Base-by-base conservation (phyloP, 2,888 invertebrate species). In the Scaptomyza cyrtandrae region DNA sequence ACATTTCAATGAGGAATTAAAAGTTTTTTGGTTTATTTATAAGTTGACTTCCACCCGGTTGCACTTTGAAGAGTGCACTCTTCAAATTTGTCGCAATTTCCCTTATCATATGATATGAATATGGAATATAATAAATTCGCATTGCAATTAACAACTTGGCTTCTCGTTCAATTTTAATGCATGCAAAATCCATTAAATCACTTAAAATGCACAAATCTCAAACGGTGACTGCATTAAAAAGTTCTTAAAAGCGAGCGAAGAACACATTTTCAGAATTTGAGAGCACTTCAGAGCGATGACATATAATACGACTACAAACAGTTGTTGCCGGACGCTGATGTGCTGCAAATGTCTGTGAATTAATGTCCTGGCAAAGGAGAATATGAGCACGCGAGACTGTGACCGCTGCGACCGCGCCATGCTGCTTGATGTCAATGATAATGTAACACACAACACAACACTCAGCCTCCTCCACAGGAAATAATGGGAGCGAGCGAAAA, bases 181-280 rank as follows among this genome's bases (percentile, higher is more conserved):
- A 86, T 85, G 85, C 72, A 79, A 87, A 89, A 89, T 89, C 81
- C 88, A 88, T 88, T 88, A 88, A 89, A 86, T 75, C 90, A 79
- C 88, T 88, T 70, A 59, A 75, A 74, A 71, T 55, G 53, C 67
- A 70, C 53, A 84, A 70, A 73, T 55, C 67, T 44, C 44, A 14
- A 39, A 39, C 39, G 43, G 43, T 9, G 57, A 61, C 35, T 77
- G 62, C 75, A 76, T 75, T 76, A 73, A 69, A 73, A 49, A 54
- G 62, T 41, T 41, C 49, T 75, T 59, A 66, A 77, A 71, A 14
- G 45, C 44, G 44, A 49, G 27, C 29, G 19, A 10, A 33, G 33
- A 9, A 2, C 49, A 24, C 35, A 50, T 48, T 58, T 61, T 64
- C 52, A 48, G 55, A 48, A 66, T 54, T 54, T 64, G 81, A 85